Percentiles rank a stretch among this genome's conserved stretches.
phyloP scores from a whole-genome alignment of 2,113 vertebrate species.

The Tricholaema leucomelas region DNA sequence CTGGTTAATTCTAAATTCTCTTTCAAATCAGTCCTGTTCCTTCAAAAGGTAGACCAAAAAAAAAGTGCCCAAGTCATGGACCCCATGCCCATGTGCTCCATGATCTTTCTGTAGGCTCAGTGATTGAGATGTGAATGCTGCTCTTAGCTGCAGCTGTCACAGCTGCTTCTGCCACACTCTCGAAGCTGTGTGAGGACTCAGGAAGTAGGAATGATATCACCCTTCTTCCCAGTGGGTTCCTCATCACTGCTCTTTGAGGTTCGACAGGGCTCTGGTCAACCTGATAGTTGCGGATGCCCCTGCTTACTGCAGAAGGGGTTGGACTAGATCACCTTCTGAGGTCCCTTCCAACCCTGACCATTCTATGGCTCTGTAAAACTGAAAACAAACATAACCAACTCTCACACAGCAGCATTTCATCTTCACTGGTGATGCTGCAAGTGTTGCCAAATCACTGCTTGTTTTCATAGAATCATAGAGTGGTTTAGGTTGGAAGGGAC shows the following conservation, averaged over 20 bases:
- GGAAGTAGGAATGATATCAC: neutral
- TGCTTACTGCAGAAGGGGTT: too few relatives aligned
- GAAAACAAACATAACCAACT: neutral
- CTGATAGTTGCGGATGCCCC: too few relatives aligned
- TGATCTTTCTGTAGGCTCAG: neutral
- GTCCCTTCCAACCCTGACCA: too few relatives aligned
- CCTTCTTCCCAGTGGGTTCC: neutral
- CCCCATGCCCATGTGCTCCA: neutral
- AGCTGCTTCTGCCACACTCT: neutral
- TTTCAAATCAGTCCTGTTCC: neutral
- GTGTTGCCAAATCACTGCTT: accelerated
- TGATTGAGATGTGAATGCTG: neutral
- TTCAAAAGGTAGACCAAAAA: neutral
- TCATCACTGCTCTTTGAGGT: too few relatives aligned
- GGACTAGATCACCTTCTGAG: too few relatives aligned
- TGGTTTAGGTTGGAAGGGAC: too few relatives aligned
- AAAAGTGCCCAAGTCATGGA: neutral
- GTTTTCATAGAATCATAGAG: too few relatives aligned
- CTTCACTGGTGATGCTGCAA: neutral
- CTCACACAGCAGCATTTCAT: neutral
- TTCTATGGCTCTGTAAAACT: neutral
- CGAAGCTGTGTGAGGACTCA: neutral
- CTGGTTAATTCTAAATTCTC: conserved; percentile 20
- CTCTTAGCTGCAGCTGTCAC: neutral
- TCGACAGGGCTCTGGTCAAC: too few relatives aligned